Base-by-base conservation (phyloP, 2,888 invertebrate genomes). In the Yponomeuta cagnagella region DNA sequence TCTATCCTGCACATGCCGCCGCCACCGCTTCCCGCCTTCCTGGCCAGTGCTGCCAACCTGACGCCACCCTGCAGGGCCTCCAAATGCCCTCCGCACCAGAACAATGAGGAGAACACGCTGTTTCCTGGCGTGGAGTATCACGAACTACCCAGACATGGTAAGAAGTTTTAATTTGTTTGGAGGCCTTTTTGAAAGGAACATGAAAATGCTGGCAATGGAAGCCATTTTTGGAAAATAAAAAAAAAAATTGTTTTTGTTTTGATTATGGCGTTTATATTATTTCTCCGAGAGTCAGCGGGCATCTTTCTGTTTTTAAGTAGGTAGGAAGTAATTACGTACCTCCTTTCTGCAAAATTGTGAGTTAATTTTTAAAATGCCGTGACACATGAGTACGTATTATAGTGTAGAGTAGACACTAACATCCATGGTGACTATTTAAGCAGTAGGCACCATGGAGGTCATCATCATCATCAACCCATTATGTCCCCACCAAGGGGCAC, bases 1-100 rank as follows among this genome's bases (percentile, higher is more conserved):
- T 95, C 94, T 72, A 97, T 97, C 75, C 90, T 97, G 70, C 95
- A 95, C 78, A 95, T 97, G 93, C 97, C 97, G 9, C 97, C 97
- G 65, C 97, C 97, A 0, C 97, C 97, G 0, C 91, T 96, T 75
- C 97, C 97, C 3, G 93, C 95, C 0, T 97, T 96, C 87, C 90
- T 97, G 71, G 87, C 89, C 70, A 85, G 79, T 72, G 86, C 86
- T 10, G 93, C 93, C 71, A 94, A 94, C 81, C 90, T 93, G 73
- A 93, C 94, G 23, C 94, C 95, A 63, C 94, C 95, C 0, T 95
- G 95, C 80, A 93, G 94, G 70, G 94, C 95, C 3, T 88, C 95
- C 76, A 95, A 95, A 78, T 95, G 95, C 75, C 93, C 94, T 2
- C 92, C 93, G 31, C 88, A 88, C 71, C 89, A 90, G 77, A 93